Conservation (phyloP, 2,797 vertebrate genomes). For the Tolypeutes matacus region DNA sequence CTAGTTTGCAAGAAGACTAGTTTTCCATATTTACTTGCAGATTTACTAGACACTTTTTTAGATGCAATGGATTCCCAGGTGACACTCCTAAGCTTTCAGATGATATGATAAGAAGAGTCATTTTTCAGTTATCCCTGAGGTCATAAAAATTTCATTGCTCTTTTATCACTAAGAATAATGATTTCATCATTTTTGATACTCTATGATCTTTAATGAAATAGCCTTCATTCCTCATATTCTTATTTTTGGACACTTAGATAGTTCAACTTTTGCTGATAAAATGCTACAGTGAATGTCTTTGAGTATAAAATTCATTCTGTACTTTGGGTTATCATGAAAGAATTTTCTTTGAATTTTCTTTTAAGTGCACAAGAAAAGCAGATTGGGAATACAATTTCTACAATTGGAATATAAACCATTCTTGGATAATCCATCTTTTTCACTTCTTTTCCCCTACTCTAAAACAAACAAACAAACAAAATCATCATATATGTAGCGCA, state of each 20-base stretch:
- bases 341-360: neutral
- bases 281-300: neutral
- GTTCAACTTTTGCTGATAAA: neutral
- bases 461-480: neutral
- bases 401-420: neutral
- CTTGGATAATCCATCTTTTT: neutral
- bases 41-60: neutral
- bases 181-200: neutral
- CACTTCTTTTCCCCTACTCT: neutral
- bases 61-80: neutral
- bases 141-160: neutral
- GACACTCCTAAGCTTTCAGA: neutral
- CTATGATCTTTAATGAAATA: neutral
- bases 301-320: neutral
- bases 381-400: neutral
- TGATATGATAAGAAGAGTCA: neutral
- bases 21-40: neutral
- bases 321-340: neutral
- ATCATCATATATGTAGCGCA: neutral
- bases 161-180: neutral
- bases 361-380: neutral
- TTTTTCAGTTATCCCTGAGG: constrained; percentile 2
- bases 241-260: neutral
- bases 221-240: neutral
- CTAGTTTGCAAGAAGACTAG: neutral